Evolutionary conservation across 2,888 invertebrate species (phyloP), one percentile per base, ranked within the genome.

Genomic region (Abrostola tripartita): DNA sequence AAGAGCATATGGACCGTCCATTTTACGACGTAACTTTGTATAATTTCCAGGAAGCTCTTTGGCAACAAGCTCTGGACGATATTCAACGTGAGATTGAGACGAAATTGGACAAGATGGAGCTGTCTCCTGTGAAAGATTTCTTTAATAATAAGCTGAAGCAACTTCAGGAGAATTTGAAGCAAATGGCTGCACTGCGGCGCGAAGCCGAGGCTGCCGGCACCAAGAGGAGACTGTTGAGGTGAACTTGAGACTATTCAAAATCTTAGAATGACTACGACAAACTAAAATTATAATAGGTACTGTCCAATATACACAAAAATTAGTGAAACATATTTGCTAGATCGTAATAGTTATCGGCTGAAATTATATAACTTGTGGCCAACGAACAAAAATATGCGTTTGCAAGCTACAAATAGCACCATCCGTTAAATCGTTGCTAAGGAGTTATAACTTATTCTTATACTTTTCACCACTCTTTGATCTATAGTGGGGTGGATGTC

Each of bases 141-240:
- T 95, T 97, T 78, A 95, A 95, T 73, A 92, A 85, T 62, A 96
- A 96, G 81, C 85, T 97, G 61, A 95, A 95, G 71, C 88, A 91
- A 37, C 84, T 97, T 47, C 96, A 96, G 79, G 96, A 96, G 0
- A 95, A 95, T 71, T 87, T 97, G 52, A 96, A 96, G 78, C 91
- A 95, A 51, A 90, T 97, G 82, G 93, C 95, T 0, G 93, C 95
- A 2, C 81, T 96, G 76, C 95, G 95, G 57, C 91, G 93, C 40
- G 96, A 96, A 60, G 95, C 95, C 0, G 96, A 97, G 69, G 97
- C 97, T 0, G 97, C 97, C 5, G 97, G 97, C 5, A 95, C 96
- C 0, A 97, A 96, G 85, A 95, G 91, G 61, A 96, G 95, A 85
- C 89, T 96, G 14, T 88, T 97, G 14, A 95, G 95, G 96, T 96